These are phyloP conservation scores for Reticulitermes lucifugus DNA, from an alignment of 2,888 invertebrate species.

Conservation along the genomic window DNA sequence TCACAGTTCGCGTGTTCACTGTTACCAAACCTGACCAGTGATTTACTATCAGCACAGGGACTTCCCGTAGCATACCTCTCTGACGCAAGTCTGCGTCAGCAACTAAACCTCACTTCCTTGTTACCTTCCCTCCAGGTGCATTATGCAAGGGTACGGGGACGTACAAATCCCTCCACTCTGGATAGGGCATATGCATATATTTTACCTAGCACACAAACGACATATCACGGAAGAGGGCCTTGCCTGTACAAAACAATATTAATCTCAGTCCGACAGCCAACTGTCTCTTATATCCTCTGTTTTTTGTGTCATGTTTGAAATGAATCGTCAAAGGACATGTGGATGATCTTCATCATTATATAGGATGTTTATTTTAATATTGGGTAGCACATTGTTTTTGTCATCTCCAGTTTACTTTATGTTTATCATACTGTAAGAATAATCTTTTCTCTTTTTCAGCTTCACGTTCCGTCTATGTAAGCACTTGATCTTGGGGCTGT, in stretches of 20 bases:
- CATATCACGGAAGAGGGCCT: neutral
- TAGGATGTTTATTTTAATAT: neutral
- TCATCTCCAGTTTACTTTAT: too few species aligned
- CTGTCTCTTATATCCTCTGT: slow-evolving; percentile 44
- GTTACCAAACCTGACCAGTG: too few species aligned
- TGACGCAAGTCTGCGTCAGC: too few species aligned
- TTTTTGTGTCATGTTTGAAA: slow-evolving; percentile 5
- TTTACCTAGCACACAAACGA: slow-evolving; percentile 2
- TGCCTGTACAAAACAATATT: slow-evolving; percentile 43
- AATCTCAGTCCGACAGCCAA: slow-evolving; percentile 50
- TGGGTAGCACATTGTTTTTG: too few species aligned
- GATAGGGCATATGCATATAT: neutral
- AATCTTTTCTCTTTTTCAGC: too few species aligned
- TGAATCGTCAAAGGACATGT: slow-evolving; percentile 15
- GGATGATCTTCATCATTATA: neutral
- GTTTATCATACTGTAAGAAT: too few species aligned
- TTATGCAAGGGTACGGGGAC: neutral
- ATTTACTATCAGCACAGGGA: too few species aligned
- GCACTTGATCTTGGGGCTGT: too few species aligned
- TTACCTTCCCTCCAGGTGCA: neutral
- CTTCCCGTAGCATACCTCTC: too few species aligned
- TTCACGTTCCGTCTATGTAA: too few species aligned
- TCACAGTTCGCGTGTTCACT: too few species aligned
- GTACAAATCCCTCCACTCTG: neutral
- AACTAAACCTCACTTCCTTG: too few species aligned